Evolutionary conservation across 2,797 vertebrate species (phyloP), one percentile per base, ranked within the genome.

Genomic region (Sebastiscus tertius): DNA sequence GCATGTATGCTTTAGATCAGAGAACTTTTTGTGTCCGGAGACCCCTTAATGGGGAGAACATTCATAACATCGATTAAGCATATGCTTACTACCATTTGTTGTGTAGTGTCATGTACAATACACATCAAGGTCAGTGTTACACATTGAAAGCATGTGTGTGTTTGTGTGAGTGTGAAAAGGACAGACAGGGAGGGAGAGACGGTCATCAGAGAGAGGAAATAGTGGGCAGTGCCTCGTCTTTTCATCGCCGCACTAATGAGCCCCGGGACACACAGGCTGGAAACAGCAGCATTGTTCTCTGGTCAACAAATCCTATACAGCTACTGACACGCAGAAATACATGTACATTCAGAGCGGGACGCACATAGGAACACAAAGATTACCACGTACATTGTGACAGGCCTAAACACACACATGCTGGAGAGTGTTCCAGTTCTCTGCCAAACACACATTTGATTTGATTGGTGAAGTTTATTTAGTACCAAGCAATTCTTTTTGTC

Each of bases 221-320:
- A 64, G 89, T 93, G 92, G 94, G 94, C 90, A 88, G 91, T 80
- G 87, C 89, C 90, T 80, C 63, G 83, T 89, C 93, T 96, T 94
- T 96, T 96, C 93, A 95, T 93, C 83, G 85, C 71, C 10, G 61
- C 86, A 72, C 92, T 96, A 95, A 96, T 95, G 94, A 96, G 94
- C 75, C 90, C 90, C 72, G 65, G 80, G 88, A 94, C 93, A 87
- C 88, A 70, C 89, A 91, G 84, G 58, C 91, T 93, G 92, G 94
- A 95, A 96, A 93, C 89, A 61, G 79, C 80, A 81, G 89, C 86
- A 95, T 94, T 95, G 94, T 95, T 93, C 90, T 85, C 80, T 62
- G 89, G 85, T 91, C 87, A 90, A 87, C 89, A 91, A 85, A 87
- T 86, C 81, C 82, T 78, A 82, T 67, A 76, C 68, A 76, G 79